Percentiles rank a stretch among this genome's conserved stretches.
phyloP scores from a whole-genome alignment of 2,888 invertebrate genomes.

The Microdon myrmicae region DNA sequence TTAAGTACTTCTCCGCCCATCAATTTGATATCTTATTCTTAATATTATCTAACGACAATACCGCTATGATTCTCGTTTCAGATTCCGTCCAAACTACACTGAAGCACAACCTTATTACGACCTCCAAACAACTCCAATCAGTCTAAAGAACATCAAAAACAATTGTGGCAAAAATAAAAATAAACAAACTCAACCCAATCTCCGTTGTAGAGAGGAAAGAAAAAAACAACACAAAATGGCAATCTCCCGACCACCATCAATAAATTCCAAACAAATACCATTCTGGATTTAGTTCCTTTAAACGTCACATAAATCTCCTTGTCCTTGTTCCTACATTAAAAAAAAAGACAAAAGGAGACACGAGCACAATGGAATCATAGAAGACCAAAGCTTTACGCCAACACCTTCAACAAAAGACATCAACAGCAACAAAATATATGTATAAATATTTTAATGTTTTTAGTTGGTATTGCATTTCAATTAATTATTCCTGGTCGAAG shows the following conservation, averaged over 20 bases:
- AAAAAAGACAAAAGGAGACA: not conserved
- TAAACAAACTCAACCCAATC: conserved; percentile 46
- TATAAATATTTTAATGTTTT: no score
- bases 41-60: no score
- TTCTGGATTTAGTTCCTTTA: conserved; percentile 40
- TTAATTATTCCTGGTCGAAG: conserved; percentile 36
- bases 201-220: no score
- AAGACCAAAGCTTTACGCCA: no score
- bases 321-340: not conserved
- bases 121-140: conserved; percentile 8
- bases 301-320: no score
- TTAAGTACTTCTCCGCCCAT: no score
- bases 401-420: no score
- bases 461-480: conserved; percentile 30
- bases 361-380: conserved; percentile 31
- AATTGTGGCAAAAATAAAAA: conserved; percentile 29
- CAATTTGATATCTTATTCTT: no score
- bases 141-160: conserved; percentile 3
- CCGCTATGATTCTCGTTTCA: conserved; percentile 25
- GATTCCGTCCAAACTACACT: conserved; percentile 42
- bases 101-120: conserved; percentile 7
- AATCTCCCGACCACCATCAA: no score
- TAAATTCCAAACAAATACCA: conserved; percentile 41
- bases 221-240: no score
- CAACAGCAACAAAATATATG: conserved; percentile 19